Evolutionary conservation across 2,888 invertebrate genomes (phyloP).

Genomic region (Elysia crispata): DNA sequence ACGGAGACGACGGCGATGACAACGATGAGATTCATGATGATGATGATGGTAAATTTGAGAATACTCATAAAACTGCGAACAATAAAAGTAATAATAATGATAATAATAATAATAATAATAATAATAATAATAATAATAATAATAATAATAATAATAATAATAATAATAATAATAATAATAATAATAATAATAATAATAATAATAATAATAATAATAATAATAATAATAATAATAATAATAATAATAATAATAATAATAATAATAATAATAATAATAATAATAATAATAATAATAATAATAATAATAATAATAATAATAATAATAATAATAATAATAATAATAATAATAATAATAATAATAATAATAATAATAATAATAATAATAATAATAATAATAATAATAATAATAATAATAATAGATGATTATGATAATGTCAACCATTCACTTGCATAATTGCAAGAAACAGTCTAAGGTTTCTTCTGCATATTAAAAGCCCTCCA

Average conservation of each 20-base stretch:
- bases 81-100: conserved; percentile 31
- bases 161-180: background rate
- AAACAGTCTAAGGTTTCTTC: too few species aligned
- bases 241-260: conserved; percentile 30
- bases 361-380: background rate
- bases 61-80: conserved; percentile 40
- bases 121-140: conserved; percentile 43
- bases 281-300: conserved; percentile 24
- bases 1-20: conserved; percentile 29
- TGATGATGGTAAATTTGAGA: conserved; percentile 35
- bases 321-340: conserved; percentile 10
- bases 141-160: conserved; percentile 22
- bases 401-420: background rate
- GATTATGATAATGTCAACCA: too few species aligned
- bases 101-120: conserved; percentile 42
- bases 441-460: too few species aligned
- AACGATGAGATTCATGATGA: conserved; percentile 38
- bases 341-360: conserved; percentile 19
- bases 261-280: background rate
- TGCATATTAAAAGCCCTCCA: too few species aligned
- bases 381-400: background rate
- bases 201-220: conserved; percentile 14
- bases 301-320: conserved; percentile 24
- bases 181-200: conserved; percentile 28
- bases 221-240: conserved; percentile 18